A percentile compares a stretch with the other conserved stretches of the same genome.
These are phyloP conservation scores for Euplexia lucipara DNA, from an alignment of 2,888 invertebrate species.

Conservation along the genomic window DNA sequence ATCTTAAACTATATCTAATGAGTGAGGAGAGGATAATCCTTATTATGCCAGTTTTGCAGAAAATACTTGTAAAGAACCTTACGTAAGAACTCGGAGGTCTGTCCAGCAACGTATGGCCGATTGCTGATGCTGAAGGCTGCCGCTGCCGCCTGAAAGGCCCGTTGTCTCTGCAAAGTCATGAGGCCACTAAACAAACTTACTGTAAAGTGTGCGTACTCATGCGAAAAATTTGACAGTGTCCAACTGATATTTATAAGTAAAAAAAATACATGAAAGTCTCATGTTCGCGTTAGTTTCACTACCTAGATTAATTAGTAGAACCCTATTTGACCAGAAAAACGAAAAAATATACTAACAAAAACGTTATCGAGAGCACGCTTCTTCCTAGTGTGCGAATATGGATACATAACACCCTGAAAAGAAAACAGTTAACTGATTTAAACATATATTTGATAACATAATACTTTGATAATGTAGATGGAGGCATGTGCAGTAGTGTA, in stretches of 20 bases:
- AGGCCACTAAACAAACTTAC: conserved; percentile 12
- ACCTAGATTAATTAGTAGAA: neutral
- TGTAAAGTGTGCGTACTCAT: neutral
- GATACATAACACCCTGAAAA: conserved; percentile 87
- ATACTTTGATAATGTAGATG: neutral
- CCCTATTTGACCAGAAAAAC: neutral
- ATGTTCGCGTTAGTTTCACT: neutral
- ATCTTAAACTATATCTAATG: too few species aligned
- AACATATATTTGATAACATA: neutral
- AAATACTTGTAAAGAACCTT: conserved; percentile 51
- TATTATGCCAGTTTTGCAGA: conserved; percentile 3
- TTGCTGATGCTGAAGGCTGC: conserved; percentile 83
- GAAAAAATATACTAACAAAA: conserved; percentile 77
- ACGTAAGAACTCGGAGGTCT: conserved; percentile 87
- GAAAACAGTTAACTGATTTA: conserved; percentile 2
- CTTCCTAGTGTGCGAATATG: conserved; percentile 86
- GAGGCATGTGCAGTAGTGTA: neutral
- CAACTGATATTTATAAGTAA: neutral
- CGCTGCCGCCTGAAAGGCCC: conserved; percentile 80
- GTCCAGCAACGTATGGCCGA: conserved; percentile 83
- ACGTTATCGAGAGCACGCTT: conserved; percentile 79
- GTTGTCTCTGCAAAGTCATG: conserved; percentile 74
- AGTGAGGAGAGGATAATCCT: neutral
- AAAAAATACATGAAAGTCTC: neutral
- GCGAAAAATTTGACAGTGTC: neutral